A percentile compares a stretch with the other conserved stretches of the same genome.
Evolutionary conservation across 2,113 vertebrate genomes (phyloP).

Genomic region (Platysteira castanea): DNA sequence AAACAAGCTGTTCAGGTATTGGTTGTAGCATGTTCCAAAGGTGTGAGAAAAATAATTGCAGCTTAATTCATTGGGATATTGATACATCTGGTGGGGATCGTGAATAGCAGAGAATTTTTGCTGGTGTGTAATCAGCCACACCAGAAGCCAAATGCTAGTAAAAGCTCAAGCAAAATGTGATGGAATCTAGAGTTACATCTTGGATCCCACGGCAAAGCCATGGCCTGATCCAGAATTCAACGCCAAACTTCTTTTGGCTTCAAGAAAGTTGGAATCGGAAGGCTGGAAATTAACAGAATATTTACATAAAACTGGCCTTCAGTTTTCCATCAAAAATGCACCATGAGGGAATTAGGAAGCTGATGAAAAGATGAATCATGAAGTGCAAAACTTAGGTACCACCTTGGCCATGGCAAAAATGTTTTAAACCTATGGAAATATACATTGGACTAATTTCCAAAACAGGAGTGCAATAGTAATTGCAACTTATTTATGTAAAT

Average conservation of each 20-base stretch:
- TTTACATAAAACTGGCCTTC: not conserved
- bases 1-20: not conserved
- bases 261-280: not conserved
- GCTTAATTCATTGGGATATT: not conserved
- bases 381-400: not conserved
- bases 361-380: not conserved
- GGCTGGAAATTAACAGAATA: not conserved
- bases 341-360: not conserved
- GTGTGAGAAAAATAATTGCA: not conserved
- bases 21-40: not conserved
- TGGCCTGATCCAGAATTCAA: not conserved
- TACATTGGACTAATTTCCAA: not conserved
- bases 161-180: not conserved
- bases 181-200: not conserved
- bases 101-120: not conserved
- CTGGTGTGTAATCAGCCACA: not conserved
- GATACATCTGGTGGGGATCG: not conserved
- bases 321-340: not conserved
- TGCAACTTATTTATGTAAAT: conserved; percentile 43
- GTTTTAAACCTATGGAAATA: not conserved
- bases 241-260: not conserved
- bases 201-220: not conserved
- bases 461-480: not conserved
- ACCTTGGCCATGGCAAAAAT: not conserved
- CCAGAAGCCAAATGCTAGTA: not conserved